These are phyloP conservation scores for Masnerella sp. DNA, from an alignment of 2,888 invertebrate genomes.

Conservation along the genomic window DNA sequence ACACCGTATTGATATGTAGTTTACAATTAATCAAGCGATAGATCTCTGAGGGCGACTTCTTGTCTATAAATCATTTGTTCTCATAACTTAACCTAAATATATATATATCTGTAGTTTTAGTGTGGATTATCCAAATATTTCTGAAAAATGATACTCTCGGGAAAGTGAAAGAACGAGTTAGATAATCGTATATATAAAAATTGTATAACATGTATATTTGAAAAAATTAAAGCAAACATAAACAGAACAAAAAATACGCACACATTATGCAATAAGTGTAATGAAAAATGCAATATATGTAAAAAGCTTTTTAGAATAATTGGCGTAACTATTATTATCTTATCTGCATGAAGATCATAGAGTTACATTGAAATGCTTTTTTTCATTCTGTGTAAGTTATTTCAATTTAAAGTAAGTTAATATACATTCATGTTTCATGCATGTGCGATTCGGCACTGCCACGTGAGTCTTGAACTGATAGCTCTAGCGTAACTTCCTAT, in stretches of 20 bases:
- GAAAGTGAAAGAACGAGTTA: conserved; percentile 33
- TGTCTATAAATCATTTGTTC: conserved; percentile 7
- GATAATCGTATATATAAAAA: background rate
- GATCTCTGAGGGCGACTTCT: conserved; percentile 9
- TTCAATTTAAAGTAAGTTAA: background rate
- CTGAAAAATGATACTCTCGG: conserved; percentile 60
- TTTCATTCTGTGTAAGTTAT: too few relatives aligned
- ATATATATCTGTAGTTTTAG: background rate
- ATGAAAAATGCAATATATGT: too few relatives aligned
- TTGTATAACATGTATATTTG: too few relatives aligned
- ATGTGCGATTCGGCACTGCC: conserved; percentile 71
- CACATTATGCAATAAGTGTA: too few relatives aligned
- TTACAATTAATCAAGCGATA: conserved; percentile 24
- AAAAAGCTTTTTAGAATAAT: too few relatives aligned
- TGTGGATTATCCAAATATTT: too few relatives aligned
- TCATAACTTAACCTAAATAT: conserved; percentile 2
- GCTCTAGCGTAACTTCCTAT: conserved; percentile 71
- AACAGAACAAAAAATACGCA: background rate
- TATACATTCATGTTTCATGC: conserved; percentile 57
- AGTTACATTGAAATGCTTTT: too few relatives aligned
- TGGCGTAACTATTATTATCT: too few relatives aligned
- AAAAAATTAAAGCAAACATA: background rate
- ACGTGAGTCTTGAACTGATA: conserved; percentile 64
- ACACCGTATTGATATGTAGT: background rate
- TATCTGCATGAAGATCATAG: background rate